Evolutionary conservation across 2,888 invertebrate species (phyloP).

Genomic region (Coelogynopora nodosa): DNA sequence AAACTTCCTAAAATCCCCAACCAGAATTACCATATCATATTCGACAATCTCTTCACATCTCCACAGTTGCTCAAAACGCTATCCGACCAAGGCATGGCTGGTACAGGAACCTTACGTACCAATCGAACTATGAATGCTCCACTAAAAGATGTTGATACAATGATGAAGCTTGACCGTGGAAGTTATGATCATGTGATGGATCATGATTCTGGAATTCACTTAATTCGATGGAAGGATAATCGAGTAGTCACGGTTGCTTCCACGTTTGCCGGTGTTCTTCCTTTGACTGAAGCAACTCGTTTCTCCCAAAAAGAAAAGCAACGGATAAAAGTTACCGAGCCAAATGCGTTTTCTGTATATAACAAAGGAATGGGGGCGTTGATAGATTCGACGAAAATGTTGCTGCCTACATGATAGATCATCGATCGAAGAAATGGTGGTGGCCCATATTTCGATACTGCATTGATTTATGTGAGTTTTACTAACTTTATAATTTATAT

Average conservation of each 20-base stretch:
- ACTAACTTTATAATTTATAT: background rate
- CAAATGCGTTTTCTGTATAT: background rate
- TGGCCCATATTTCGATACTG: background rate
- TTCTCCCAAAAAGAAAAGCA: background rate
- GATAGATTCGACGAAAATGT: constrained; percentile 16
- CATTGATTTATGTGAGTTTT: constrained; percentile 23
- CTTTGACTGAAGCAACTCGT: background rate
- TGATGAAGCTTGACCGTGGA: too few relatives aligned
- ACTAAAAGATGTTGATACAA: too few relatives aligned
- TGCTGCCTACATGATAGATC: background rate
- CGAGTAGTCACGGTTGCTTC: background rate
- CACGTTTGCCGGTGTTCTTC: background rate
- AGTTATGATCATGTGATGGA: too few relatives aligned
- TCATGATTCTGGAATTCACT: too few relatives aligned
- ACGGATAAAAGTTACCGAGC: background rate
- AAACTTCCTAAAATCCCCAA: background rate
- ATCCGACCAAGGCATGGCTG: too few relatives aligned
- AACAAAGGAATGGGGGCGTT: constrained; percentile 10
- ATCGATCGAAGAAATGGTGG: background rate
- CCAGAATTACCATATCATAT: constrained; percentile 34
- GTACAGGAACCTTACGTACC: too few relatives aligned
- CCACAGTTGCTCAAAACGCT: background rate
- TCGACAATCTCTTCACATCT: constrained; percentile 47
- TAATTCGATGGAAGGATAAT: constrained; percentile 8
- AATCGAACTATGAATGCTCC: too few relatives aligned